Conservation (phyloP, 2,797 vertebrate species). For the Enteromius radiatus region DNA sequence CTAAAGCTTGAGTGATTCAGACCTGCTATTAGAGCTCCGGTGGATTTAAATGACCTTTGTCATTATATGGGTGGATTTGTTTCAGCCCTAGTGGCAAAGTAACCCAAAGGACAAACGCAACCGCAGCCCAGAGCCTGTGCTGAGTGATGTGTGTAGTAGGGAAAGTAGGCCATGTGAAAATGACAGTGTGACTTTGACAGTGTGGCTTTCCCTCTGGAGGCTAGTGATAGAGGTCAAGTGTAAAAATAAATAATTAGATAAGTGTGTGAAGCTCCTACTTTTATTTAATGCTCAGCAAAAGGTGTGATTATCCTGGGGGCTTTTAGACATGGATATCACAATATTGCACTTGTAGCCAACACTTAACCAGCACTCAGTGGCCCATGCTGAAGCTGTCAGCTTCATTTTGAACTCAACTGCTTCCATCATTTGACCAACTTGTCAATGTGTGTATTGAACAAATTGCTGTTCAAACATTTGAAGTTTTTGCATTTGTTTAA, state of each 20-base stretch:
- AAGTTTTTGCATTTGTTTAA: not conserved
- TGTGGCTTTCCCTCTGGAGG: slow-evolving; percentile 34
- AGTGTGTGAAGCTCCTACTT: slow-evolving; percentile 55
- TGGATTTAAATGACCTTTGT: slow-evolving; percentile 54
- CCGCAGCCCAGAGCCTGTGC: slow-evolving; percentile 7
- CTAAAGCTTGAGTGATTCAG: slow-evolving; percentile 30
- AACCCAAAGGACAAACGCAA: slow-evolving; percentile 33
- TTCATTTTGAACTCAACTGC: not conserved
- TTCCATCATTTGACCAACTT: not conserved
- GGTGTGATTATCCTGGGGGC: slow-evolving; percentile 24
- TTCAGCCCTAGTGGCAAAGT: slow-evolving; percentile 37
- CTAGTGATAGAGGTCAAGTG: slow-evolving; percentile 64
- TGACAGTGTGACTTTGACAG: slow-evolving; percentile 47
- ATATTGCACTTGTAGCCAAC: not conserved
- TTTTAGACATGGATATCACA: slow-evolving; percentile 14
- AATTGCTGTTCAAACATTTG: too few species aligned
- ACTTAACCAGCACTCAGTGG: not conserved
- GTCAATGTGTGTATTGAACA: too few species aligned
- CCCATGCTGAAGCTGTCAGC: not conserved
- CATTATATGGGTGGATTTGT: slow-evolving; percentile 48
- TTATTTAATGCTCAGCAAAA: slow-evolving; percentile 57
- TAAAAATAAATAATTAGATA: slow-evolving; percentile 62
- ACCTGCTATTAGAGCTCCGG: slow-evolving; percentile 25
- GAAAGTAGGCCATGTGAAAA: slow-evolving; percentile 54
- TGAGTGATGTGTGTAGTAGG: slow-evolving; percentile 22